Percentiles rank a stretch among this genome's conserved stretches.
These are phyloP conservation scores for Phataginus tricuspis DNA, from an alignment of 2,797 vertebrate species.

Conservation along the genomic window DNA sequence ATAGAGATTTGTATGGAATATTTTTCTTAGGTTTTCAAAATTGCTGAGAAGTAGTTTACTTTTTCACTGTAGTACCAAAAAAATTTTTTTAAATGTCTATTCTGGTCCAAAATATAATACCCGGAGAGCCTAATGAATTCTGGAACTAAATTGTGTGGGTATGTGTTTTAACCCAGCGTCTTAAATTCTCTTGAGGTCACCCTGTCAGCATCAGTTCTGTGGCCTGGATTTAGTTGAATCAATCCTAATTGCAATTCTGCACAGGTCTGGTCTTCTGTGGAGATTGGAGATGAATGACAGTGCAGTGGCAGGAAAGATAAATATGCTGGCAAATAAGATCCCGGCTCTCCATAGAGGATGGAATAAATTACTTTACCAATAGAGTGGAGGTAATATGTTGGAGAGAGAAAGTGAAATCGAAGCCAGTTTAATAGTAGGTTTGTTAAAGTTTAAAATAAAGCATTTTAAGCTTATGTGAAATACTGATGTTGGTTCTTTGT, in stretches of 20 bases:
- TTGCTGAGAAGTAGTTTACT: constrained; percentile 73
- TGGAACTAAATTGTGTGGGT: not conserved
- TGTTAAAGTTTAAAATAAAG: constrained; percentile 81
- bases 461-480: constrained; percentile 83
- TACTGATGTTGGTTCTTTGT: constrained; percentile 72
- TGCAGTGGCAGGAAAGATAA: constrained; percentile 90
- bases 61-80: constrained; percentile 45
- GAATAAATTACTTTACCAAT: constrained; percentile 91
- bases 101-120: constrained; percentile 75
- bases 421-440: constrained; percentile 85
- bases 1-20: constrained; percentile 69
- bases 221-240: constrained; percentile 90
- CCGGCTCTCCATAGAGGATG: constrained; percentile 87
- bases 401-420: constrained; percentile 87
- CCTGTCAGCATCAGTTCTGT: constrained; percentile 85
- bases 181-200: constrained; percentile 87
- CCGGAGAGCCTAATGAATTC: constrained; percentile 76
- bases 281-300: constrained; percentile 90
- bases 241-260: constrained; percentile 91
- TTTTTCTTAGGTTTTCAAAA: constrained; percentile 73
- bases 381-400: constrained; percentile 86
- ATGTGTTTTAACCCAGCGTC: constrained; percentile 75
- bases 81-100: constrained; percentile 24
- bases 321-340: constrained; percentile 91
- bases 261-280: constrained; percentile 87